These are phyloP conservation scores for Agelaius tricolor DNA, from an alignment of 2,113 vertebrate genomes.

Conservation along the genomic window DNA sequence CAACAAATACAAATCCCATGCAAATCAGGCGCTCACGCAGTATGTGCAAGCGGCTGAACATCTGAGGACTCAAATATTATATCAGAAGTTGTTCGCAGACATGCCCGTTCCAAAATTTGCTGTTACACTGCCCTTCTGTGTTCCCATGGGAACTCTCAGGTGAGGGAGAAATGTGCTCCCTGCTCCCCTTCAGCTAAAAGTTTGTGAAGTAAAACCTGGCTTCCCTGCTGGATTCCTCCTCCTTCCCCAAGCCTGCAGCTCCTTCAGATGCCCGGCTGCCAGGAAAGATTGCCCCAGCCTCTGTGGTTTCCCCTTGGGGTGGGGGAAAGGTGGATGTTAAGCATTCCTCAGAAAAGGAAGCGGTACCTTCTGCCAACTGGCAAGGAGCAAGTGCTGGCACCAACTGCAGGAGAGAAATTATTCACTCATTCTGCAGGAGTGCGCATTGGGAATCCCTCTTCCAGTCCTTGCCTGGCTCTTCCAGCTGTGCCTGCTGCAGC, in stretches of 20 bases:
- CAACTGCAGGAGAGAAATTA: background rate
- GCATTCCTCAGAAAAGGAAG: background rate
- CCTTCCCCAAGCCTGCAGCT: background rate
- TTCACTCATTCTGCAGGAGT: background rate
- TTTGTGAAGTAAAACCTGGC: background rate
- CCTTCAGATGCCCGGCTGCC: background rate
- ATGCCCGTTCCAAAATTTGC: background rate
- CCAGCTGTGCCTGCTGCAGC: background rate
- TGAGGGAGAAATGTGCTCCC: background rate
- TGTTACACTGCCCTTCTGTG: background rate
- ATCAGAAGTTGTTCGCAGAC: slow-evolving; percentile 8
- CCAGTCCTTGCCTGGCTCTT: background rate
- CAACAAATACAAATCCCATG: slow-evolving; percentile 61
- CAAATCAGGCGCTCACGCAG: background rate
- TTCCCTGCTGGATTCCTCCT: background rate
- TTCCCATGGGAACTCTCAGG: slow-evolving; percentile 28
- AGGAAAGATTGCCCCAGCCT: background rate
- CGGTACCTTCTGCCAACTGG: background rate
- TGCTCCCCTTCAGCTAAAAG: background rate
- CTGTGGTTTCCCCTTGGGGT: background rate
- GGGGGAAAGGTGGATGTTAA: background rate
- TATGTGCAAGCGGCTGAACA: slow-evolving; percentile 53
- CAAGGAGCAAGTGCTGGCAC: slow-evolving; percentile 2
- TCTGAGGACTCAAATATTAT: slow-evolving; percentile 51
- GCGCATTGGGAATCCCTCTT: background rate